phyloP scores from a whole-genome alignment of 2,113 vertebrate genomes.

The Tinamus guttatus region DNA sequence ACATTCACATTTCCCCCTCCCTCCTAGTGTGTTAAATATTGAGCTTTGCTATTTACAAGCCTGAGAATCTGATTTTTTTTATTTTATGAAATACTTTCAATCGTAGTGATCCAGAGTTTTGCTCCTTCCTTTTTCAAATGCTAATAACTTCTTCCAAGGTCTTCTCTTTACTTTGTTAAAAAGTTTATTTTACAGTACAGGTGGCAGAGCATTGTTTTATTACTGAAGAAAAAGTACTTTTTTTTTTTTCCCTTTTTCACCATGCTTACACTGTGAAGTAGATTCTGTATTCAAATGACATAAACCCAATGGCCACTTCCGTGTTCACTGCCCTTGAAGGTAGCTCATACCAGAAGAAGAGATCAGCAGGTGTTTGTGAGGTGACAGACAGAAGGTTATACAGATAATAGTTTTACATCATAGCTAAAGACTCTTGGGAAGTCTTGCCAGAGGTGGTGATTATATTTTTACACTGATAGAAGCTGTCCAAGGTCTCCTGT shows the following conservation, averaged over 20 bases:
- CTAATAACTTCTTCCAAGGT: conserved; percentile 30
- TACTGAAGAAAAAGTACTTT: not conserved
- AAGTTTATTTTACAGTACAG: conserved; percentile 23
- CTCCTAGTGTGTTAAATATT: conserved; percentile 52
- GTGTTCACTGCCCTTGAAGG: not conserved
- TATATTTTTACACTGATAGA: not conserved
- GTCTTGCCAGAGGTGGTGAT: not conserved
- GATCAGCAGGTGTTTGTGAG: not conserved
- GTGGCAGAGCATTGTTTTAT: conserved; percentile 6
- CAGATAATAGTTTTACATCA: not conserved
- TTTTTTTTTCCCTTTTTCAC: not conserved
- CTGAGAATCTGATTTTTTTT: conserved; percentile 32
- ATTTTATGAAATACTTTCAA: conserved; percentile 17
- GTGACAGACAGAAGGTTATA: conserved; percentile 2
- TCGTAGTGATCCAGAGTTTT: conserved; percentile 24
- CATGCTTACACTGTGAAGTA: not conserved
- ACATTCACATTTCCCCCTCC: not conserved
- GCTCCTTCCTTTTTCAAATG: conserved; percentile 49
- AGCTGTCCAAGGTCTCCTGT: not conserved
- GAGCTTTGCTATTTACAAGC: conserved; percentile 37
- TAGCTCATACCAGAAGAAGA: not conserved
- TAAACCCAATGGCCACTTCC: not conserved
- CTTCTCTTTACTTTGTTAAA: not conserved
- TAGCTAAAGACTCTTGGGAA: not conserved
- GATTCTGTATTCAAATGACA: not conserved